Conservation (phyloP, 2,113 vertebrate genomes). For the Chaenocephalus aceratus region DNA sequence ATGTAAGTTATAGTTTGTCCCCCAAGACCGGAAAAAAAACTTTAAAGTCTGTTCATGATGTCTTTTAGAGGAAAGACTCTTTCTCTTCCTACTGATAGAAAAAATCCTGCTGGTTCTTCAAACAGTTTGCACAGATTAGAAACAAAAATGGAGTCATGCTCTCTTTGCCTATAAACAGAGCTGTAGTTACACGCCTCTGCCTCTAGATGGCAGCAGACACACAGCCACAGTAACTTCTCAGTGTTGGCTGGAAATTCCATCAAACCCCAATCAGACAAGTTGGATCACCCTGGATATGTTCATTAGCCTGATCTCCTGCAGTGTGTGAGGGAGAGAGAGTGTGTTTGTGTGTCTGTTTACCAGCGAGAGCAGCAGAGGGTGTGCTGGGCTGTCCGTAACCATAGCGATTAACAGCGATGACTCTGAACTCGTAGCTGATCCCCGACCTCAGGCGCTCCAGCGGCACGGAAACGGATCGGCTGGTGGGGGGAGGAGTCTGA, state of each 20-base stretch:
- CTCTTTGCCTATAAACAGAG: background rate
- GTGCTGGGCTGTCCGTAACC: slow-evolving; percentile 95
- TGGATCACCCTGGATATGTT: slow-evolving; percentile 7
- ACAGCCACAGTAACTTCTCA: background rate
- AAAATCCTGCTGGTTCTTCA: background rate
- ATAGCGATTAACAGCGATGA: slow-evolving; percentile 91
- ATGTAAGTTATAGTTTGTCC: background rate
- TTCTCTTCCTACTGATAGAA: background rate
- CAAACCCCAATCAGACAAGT: slow-evolving; percentile 8
- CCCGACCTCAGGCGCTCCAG: slow-evolving; percentile 91
- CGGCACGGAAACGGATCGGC: slow-evolving; percentile 88
- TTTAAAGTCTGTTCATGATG: background rate
- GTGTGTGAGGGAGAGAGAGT: slow-evolving; percentile 23
- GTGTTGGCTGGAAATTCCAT: background rate
- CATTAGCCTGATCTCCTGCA: slow-evolving; percentile 12
- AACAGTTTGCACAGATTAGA: background rate
- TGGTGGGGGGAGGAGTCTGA: slow-evolving; percentile 88
- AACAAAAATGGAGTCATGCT: background rate
- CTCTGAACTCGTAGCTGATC: slow-evolving; percentile 95
- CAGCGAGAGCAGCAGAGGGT: slow-evolving; percentile 90
- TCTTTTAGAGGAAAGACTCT: background rate
- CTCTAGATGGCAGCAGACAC: slow-evolving; percentile 63
- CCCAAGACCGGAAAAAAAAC: background rate
- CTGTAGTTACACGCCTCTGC: slow-evolving; percentile 11
- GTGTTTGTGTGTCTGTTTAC: slow-evolving; percentile 77